A percentile compares a stretch with the other conserved stretches of the same genome.
These are phyloP conservation scores for Agrotis exclamationis DNA, from an alignment of 2,888 invertebrate species.

Conservation along the genomic window DNA sequence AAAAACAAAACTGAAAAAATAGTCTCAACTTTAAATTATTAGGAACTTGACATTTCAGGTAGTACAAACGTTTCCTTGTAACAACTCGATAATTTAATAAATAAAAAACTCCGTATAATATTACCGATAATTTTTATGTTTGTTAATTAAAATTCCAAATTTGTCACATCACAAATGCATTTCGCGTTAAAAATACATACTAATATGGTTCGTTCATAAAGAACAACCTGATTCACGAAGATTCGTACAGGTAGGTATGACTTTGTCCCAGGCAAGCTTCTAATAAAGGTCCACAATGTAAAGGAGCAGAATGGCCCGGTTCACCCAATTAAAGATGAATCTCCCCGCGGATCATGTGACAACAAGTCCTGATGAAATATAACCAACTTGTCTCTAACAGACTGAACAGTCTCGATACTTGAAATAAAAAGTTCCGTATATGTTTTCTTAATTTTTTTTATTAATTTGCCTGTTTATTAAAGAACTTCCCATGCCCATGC, in stretches of 20 bases:
- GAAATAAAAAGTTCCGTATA: constrained; percentile 7
- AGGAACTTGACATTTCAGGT: neutral
- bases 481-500: too few relatives aligned
- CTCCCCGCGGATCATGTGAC: constrained; percentile 88
- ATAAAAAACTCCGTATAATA: neutral
- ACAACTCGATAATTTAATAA: neutral
- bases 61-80: neutral
- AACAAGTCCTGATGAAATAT: constrained; percentile 87
- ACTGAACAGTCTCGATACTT: constrained; percentile 76
- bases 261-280: constrained; percentile 66
- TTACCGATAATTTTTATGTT: too few relatives aligned
- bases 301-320: constrained; percentile 73
- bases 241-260: constrained; percentile 67
- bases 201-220: constrained; percentile 37
- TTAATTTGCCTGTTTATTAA: neutral
- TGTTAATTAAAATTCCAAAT: neutral
- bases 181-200: constrained; percentile 35
- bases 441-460: neutral
- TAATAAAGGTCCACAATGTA: constrained; percentile 77
- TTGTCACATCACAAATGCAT: constrained; percentile 4
- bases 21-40: neutral
- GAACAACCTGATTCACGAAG: constrained; percentile 47
- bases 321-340: constrained; percentile 89
- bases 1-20: too few relatives aligned
- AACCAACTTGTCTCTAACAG: constrained; percentile 70